Base-by-base conservation (phyloP, 2,797 vertebrate species). In the Apogon talboti region DNA sequence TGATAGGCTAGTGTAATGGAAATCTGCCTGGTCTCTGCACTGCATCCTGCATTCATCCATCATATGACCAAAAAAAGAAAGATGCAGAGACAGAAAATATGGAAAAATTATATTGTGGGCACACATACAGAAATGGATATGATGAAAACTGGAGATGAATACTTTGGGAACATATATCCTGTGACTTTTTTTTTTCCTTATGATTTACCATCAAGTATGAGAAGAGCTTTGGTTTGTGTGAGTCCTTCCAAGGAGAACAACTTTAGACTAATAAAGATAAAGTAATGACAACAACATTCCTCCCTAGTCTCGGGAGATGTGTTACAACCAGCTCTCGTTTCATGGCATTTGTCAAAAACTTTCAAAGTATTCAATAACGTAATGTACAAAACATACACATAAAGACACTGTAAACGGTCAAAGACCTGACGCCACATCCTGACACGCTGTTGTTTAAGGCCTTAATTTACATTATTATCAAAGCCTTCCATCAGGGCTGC, bases 381-480 rank as follows among this genome's bases (percentile, higher is more conserved):
- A 69, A 76, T 50, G 21, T 71, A 50, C 41, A 14, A 14, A n/a
- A 14, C 42, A 58, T 38, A 64, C 10, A 50, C 41, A 58, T 69
- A 43, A 14, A 47, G 53, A 38, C 35, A 43, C 9, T 45, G 41
- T 49, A 30, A 73, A 46, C 47, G 55, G 58, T 45, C 33, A 14
- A 37, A 61, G 49, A 58, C 63, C 3, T 16, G 56, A 66, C 38
- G 11, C 51, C 16, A 52, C 52, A 38, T 43, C 59, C 38, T 65
- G 58, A 68, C 56, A 66, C 60, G 33, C 54, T 66, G 13, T 1
- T 67, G 53, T 43, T 38, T n/a, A 38, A 71, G n/a, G 24, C n/a
- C 44, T n/a, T n/a, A 45, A 54, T 43, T 70, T 46, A 43, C 33
- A 8, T 19, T 73, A 24, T 79, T 71, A 62, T 73, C 65, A 41